These are phyloP conservation scores for Leucophenga montana DNA, from an alignment of 2,888 invertebrate species.

Conservation along the genomic window DNA sequence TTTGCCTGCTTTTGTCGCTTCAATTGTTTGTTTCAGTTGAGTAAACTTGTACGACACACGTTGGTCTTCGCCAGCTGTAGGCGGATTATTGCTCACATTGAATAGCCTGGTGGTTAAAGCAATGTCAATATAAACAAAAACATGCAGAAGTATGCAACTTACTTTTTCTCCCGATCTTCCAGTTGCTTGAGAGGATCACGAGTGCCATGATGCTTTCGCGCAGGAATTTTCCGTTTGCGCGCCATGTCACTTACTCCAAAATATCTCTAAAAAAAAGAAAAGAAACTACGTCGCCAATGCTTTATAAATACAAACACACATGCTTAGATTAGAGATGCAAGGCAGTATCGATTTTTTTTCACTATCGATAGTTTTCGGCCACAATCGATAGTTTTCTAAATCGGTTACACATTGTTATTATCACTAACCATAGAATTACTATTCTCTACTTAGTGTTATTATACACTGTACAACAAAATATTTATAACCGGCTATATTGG, in stretches of 20 bases:
- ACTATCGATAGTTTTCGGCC: too few species aligned
- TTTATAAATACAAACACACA: too few species aligned
- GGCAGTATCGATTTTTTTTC: too few species aligned
- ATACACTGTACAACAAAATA: too few species aligned
- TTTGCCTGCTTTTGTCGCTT: conserved; percentile 71
- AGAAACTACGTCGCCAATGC: too few species aligned
- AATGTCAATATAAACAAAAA: neutral
- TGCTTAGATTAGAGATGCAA: too few species aligned
- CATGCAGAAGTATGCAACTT: conserved; percentile 45
- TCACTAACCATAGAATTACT: too few species aligned
- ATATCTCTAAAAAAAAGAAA: neutral
- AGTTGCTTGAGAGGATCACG: conserved; percentile 85
- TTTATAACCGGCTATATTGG: too few species aligned
- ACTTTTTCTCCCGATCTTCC: conserved; percentile 75
- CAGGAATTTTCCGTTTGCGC: conserved; percentile 82
- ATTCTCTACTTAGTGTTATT: too few species aligned
- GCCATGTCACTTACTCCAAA: conserved; percentile 73
- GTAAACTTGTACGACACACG: conserved; percentile 82
- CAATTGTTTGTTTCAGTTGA: conserved; percentile 77
- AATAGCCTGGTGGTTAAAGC: conserved; percentile 76
- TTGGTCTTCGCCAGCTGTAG: conserved; percentile 81
- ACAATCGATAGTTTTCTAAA: too few species aligned
- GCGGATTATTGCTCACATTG: conserved; percentile 84
- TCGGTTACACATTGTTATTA: too few species aligned
- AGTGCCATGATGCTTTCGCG: conserved; percentile 84